A percentile compares a stretch with the other conserved stretches of the same genome.
Conservation (phyloP, 2,797 vertebrate genomes). For the Lacerta bilineata region DNA sequence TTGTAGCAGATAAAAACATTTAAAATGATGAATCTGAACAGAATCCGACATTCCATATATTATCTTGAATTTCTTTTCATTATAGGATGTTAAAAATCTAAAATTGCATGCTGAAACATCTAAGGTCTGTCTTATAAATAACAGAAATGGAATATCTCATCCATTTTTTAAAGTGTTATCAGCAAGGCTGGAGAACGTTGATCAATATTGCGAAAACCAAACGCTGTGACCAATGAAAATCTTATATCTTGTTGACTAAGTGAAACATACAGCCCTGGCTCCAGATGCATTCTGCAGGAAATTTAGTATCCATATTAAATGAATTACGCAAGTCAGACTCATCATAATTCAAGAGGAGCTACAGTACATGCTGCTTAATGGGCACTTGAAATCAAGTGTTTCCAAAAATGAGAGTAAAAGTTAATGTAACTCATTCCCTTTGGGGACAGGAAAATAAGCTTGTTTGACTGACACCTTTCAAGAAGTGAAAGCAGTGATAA, state of each 20-base stretch:
- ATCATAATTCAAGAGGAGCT: constrained; percentile 54
- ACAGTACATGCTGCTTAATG: constrained; percentile 58
- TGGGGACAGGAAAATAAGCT: constrained; percentile 59
- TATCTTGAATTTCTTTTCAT: constrained; percentile 63
- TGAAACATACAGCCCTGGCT: constrained; percentile 8
- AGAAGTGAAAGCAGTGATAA: constrained; percentile 50
- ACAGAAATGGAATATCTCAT: constrained; percentile 29
- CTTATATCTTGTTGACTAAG: constrained; percentile 9
- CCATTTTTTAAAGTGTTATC: constrained; percentile 40
- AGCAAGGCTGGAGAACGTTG: constrained; percentile 15
- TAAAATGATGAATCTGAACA: constrained; percentile 77
- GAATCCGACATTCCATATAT: constrained; percentile 58
- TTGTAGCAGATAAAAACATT: constrained; percentile 78
- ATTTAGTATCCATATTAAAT: constrained; percentile 27
- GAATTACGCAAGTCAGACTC: constrained; percentile 37
- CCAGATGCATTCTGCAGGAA: constrained; percentile 34
- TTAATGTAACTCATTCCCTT: constrained; percentile 59
- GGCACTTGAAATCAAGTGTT: constrained; percentile 65
- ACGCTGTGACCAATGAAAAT: constrained; percentile 22
- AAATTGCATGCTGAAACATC: constrained; percentile 46
- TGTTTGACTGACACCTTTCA: constrained; percentile 57
- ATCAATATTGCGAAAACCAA: background rate
- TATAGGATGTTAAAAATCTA: constrained; percentile 51
- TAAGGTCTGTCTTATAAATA: constrained; percentile 45
- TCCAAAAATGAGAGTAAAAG: constrained; percentile 66